Percentiles rank a stretch among this genome's conserved stretches.
phyloP scores from a whole-genome alignment of 2,113 vertebrate genomes.

The Chamaetylas fuelleborni region DNA sequence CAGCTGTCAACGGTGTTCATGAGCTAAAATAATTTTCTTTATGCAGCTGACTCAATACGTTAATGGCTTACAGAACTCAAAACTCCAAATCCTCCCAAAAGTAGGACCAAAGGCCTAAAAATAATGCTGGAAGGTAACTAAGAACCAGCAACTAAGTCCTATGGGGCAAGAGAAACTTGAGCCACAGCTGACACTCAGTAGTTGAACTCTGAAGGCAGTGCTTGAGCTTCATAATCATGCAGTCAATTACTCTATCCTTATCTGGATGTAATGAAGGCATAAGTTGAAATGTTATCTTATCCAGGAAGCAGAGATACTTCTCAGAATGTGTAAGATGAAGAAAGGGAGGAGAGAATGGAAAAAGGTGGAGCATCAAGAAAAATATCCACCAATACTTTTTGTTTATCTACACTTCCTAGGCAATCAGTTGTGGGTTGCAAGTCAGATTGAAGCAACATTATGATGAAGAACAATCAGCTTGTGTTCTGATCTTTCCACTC shows the following conservation, averaged over 20 bases:
- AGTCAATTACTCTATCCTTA: background rate
- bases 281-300: background rate
- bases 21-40: background rate
- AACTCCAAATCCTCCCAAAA: rapidly evolving
- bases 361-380: background rate
- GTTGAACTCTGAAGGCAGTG: background rate
- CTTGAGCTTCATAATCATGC: background rate
- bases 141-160: background rate
- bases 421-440: background rate
- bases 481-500: background rate
- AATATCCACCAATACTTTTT: background rate
- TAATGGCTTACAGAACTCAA: background rate
- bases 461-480: background rate
- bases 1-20: background rate
- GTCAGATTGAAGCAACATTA: background rate
- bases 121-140: background rate
- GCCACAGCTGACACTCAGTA: background rate
- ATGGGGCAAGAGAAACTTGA: background rate
- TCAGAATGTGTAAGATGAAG: background rate
- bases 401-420: background rate
- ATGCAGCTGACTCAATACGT: background rate
- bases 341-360: background rate
- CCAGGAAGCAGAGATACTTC: background rate
- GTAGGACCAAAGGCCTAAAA: background rate
- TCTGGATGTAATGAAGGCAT: background rate